Base-by-base conservation (phyloP, 2,113 vertebrate species). In the Vidua chalybeata region DNA sequence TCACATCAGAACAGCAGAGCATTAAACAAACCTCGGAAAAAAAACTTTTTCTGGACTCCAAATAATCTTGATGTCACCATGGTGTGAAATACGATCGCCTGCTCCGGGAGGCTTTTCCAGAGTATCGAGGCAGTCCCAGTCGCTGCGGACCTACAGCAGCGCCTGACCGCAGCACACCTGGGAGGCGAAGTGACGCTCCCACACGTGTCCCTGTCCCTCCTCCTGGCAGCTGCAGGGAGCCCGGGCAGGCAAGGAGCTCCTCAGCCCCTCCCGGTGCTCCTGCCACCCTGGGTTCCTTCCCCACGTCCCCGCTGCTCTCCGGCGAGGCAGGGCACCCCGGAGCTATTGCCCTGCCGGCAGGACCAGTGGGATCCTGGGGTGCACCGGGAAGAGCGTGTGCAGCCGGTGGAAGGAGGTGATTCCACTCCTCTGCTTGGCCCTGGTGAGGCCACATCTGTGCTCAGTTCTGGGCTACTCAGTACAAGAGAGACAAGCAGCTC, bases 271-370 rank as follows among this genome's bases (percentile, higher is more conserved):
- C 8, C 2, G 7, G 43, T 7, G 21, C 13, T 61, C 21, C 62
- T 10, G 39, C 17, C 26, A 7, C 22, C 7, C 20, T 3, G 11
- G 28, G 15, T 30, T 8, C 5, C 27, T 13, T 27, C 17, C 16
- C 15, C 14, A 1, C 6, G 1, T 6, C 23, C 22, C 11, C 2
- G 4, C 1, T 4, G 23, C 7, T 3, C 27, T 2, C 7, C 2
- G 22, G 27, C 3, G 5, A 17, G 3, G 7, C 21, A 7, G 10
- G 39, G 33, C 35, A 13, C 15, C 1, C 28, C 7, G 3, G 7
- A 13, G 13, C 1, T 13, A 11, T 0, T 2, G 75, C 16, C 13
- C n/a, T 14, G 49, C 41, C 74, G 12, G 85, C 35, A 56, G 20
- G 3, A 24, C 4, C 43, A 3, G 1, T 1, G 31, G 26, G 2